phyloP scores from a whole-genome alignment of 1,140 invertebrate species.

The Carposina sasakii region DNA sequence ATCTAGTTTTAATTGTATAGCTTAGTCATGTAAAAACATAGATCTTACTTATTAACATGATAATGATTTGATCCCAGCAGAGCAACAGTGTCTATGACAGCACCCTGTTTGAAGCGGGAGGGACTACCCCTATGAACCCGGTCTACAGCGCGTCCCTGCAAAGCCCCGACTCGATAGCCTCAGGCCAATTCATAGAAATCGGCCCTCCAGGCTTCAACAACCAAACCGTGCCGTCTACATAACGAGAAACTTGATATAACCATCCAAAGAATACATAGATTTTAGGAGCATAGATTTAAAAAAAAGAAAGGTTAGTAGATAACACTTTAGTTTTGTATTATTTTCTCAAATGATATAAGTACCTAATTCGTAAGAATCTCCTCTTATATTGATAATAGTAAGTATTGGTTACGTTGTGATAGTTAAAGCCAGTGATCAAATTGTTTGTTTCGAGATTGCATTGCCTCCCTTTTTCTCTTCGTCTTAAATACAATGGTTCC shows the following conservation, averaged over 20 bases:
- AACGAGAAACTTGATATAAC: too few species aligned
- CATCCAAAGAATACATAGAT: slow-evolving; percentile 65
- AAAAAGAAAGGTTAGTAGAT: too few species aligned
- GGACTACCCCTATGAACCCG: slow-evolving; percentile 78
- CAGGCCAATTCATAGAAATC: slow-evolving; percentile 62
- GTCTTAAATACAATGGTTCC: slow-evolving; percentile 49
- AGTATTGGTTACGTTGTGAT: too few species aligned
- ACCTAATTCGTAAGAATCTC: too few species aligned
- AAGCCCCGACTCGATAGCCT: slow-evolving; percentile 82
- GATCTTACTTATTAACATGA: too few species aligned
- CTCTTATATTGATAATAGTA: too few species aligned
- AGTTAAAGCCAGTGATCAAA: slow-evolving; percentile 45
- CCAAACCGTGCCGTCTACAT: slow-evolving; percentile 54
- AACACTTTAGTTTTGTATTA: too few species aligned
- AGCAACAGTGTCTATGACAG: slow-evolving; percentile 85
- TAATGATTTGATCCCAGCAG: slow-evolving; percentile 70
- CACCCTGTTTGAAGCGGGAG: slow-evolving; percentile 81
- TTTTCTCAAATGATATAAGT: too few species aligned
- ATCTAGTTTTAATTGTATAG: too few species aligned
- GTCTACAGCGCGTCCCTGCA: slow-evolving; percentile 82
- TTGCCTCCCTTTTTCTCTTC: slow-evolving; percentile 43
- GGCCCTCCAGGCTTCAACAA: slow-evolving; percentile 38
- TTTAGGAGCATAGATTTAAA: too few species aligned
- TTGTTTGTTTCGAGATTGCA: slow-evolving; percentile 35
- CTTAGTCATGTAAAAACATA: too few species aligned